Conservation (phyloP, 1,140 invertebrate genomes). For the Drosophila tani region DNA sequence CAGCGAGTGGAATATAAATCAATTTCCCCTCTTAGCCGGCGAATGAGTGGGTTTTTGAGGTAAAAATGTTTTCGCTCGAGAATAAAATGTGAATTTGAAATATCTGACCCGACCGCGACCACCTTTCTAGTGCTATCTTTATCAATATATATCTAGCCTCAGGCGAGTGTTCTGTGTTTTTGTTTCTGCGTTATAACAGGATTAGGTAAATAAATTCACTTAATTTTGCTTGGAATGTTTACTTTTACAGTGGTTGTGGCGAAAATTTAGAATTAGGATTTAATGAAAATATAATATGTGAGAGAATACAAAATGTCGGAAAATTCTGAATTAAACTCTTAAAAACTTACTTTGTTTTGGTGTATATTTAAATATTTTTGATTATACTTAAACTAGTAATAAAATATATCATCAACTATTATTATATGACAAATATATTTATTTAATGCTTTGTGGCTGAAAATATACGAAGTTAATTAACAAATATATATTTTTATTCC, state of each 20-base stretch:
- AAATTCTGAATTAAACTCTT: too few species aligned
- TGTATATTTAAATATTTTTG: too few species aligned
- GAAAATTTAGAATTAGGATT: background rate
- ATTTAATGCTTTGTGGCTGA: too few species aligned
- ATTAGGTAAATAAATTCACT: slow-evolving; percentile 22
- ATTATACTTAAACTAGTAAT: too few species aligned
- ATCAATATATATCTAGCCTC: background rate
- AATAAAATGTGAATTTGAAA: slow-evolving; percentile 15
- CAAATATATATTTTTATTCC: too few species aligned
- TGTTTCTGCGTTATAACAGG: slow-evolving; percentile 1
- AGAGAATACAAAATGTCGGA: too few species aligned
- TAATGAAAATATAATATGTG: too few species aligned
- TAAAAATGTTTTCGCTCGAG: background rate
- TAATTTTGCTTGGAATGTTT: background rate
- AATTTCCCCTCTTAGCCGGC: slow-evolving; percentile 30
- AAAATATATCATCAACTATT: too few species aligned
- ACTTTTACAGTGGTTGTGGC: background rate
- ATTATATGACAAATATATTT: too few species aligned
- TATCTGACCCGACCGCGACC: slow-evolving; percentile 32
- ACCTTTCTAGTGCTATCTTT: slow-evolving; percentile 26
- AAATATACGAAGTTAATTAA: too few species aligned
- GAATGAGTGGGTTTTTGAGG: slow-evolving; percentile 29
- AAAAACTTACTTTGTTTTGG: too few species aligned
- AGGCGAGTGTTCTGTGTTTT: background rate
- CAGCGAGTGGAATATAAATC: slow-evolving; percentile 48